Evolutionary conservation across 2,888 invertebrate species (phyloP).

Genomic region (Neria commutata): DNA sequence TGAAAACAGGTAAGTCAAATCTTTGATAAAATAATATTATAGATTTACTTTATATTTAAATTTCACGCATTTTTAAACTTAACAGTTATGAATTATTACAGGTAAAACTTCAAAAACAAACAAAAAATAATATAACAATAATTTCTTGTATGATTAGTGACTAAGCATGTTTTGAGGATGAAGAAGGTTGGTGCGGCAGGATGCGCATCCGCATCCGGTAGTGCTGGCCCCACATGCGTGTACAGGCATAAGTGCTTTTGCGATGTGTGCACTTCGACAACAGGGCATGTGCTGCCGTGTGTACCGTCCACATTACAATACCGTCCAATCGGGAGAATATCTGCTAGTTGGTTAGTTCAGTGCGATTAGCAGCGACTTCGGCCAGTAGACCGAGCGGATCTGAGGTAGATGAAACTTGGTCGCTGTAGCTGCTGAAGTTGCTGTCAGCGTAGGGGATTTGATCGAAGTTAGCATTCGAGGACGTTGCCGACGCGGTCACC

Average conservation of each 20-base stretch:
- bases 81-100: conserved; percentile 12
- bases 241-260: background rate
- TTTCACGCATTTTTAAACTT: conserved; percentile 17
- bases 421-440: conserved; percentile 8
- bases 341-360: conserved; percentile 49
- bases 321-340: conserved; percentile 32
- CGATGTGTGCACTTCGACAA: background rate
- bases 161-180: conserved; percentile 14
- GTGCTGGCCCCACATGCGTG: background rate
- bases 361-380: conserved; percentile 61
- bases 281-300: background rate
- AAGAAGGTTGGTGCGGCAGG: conserved; percentile 9
- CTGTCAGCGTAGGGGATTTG: conserved; percentile 15
- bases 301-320: no score
- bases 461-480: conserved; percentile 13
- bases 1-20: no score
- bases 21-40: no score
- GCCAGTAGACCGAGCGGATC: conserved; percentile 61
- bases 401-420: conserved; percentile 55
- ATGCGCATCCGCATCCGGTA: conserved; percentile 2
- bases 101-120: background rate
- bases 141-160: conserved; percentile 11
- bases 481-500: conserved; percentile 9
- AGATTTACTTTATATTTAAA: conserved; percentile 12
- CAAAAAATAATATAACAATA: conserved; percentile 17